Conservation (phyloP, 1,140 invertebrate genomes). For the Plutomurus gul region DNA sequence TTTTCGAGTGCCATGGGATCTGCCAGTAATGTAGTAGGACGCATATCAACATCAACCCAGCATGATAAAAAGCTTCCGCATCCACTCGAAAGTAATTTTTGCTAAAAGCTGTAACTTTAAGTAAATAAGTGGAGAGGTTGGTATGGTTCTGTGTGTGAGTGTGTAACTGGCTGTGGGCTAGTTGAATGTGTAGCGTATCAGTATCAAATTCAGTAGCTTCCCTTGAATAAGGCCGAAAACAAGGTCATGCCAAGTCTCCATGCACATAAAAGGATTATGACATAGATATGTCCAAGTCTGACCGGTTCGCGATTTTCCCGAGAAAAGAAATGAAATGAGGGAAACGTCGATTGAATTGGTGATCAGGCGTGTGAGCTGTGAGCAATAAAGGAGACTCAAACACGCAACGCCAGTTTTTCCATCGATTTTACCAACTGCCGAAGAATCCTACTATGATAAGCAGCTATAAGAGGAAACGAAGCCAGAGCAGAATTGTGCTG, state of each 20-base stretch:
- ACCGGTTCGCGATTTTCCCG: slow-evolving; percentile 11
- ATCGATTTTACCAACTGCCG: slow-evolving; percentile 33
- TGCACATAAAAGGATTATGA: slow-evolving; percentile 24
- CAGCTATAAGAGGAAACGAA: too few relatives aligned
- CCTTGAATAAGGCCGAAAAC: slow-evolving; percentile 22
- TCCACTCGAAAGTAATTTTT: slow-evolving; percentile 15
- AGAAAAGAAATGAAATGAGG: slow-evolving; percentile 23
- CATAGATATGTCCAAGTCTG: not conserved
- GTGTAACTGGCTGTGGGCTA: not conserved
- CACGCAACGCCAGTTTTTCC: slow-evolving; percentile 39
- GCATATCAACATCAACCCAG: too few relatives aligned
- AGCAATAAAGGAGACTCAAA: slow-evolving; percentile 40
- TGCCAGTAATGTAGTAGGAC: too few relatives aligned
- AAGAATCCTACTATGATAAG: slow-evolving; percentile 22
- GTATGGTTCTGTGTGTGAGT: not conserved
- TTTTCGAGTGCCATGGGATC: not conserved
- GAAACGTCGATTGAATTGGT: slow-evolving; percentile 38
- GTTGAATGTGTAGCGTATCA: not conserved
- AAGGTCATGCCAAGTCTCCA: slow-evolving; percentile 3
- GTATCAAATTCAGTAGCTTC: not conserved
- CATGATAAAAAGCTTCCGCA: slow-evolving; percentile 7
- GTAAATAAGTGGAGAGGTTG: not conserved
- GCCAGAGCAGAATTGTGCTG: not conserved
- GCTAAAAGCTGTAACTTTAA: not conserved
- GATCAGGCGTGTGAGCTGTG: slow-evolving; percentile 38